A percentile compares a stretch with the other conserved stretches of the same genome.
Conservation (phyloP, 2,888 invertebrate species). For the Globia sparganii region DNA sequence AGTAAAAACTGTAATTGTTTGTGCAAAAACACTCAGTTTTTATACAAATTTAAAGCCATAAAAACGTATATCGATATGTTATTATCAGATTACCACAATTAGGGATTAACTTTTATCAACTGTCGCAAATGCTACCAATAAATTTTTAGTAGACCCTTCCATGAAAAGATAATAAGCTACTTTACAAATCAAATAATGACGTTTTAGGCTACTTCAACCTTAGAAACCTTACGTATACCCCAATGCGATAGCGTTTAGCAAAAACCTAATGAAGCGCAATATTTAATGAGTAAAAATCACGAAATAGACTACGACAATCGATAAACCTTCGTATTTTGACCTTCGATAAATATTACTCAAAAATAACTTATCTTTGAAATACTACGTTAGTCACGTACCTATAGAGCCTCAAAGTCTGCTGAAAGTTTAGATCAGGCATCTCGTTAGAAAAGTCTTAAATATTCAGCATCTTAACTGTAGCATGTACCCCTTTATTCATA, state of each 20-base stretch:
- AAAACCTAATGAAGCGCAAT: not conserved
- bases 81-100: slow-evolving; percentile 57
- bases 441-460: not conserved
- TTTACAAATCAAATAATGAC: not conserved
- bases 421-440: not conserved
- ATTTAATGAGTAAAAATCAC: slow-evolving; percentile 22
- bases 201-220: slow-evolving; percentile 5
- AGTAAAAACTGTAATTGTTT: slow-evolving; percentile 51
- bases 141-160: slow-evolving; percentile 46
- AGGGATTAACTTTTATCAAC: slow-evolving; percentile 49
- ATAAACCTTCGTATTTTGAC: slow-evolving; percentile 14
- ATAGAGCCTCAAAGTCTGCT: not conserved
- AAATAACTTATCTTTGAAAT: not conserved
- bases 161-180: not conserved
- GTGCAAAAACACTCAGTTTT: slow-evolving; percentile 43
- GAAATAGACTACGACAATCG: slow-evolving; percentile 1
- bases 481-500: not conserved
- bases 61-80: slow-evolving; percentile 47
- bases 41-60: slow-evolving; percentile 65
- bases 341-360: slow-evolving; percentile 2
- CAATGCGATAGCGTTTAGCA: not conserved
- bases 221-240: not conserved
- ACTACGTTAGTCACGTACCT: too few species aligned
- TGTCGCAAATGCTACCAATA: slow-evolving; percentile 36
- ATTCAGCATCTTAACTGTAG: too few species aligned